These are phyloP conservation scores for Catamblyrhynchus diadema DNA, from an alignment of 2,797 vertebrate genomes.

Conservation along the genomic window DNA sequence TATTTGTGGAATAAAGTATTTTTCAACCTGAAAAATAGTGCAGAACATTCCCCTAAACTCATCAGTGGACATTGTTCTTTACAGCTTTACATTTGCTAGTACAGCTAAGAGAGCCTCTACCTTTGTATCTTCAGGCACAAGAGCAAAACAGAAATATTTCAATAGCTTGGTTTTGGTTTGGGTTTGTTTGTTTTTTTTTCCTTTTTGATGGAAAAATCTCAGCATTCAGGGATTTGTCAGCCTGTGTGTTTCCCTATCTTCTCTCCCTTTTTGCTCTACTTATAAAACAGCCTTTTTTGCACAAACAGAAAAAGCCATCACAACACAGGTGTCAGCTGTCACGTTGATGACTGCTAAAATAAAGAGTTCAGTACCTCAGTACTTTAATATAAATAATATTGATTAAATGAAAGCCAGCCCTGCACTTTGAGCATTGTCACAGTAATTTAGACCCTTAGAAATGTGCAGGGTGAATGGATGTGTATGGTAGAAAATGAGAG, in stretches of 20 bases:
- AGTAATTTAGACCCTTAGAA: neutral
- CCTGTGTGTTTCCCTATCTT: neutral
- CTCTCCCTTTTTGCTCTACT: neutral
- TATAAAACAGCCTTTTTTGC: neutral
- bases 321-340: fast-evolving
- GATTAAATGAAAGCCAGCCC: neutral
- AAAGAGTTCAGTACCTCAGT: neutral
- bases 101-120: neutral
- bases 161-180: neutral
- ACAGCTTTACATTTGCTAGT: neutral
- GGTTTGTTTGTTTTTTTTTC: fast-evolving
- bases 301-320: neutral
- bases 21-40: neutral
- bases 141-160: neutral
- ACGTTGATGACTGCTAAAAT: neutral
- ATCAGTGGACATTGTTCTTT: neutral
- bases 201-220: neutral
- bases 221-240: neutral
- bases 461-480: neutral
- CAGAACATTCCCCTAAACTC: neutral
- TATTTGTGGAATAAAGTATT: neutral
- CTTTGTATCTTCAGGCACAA: neutral
- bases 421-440: neutral
- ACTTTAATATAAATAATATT: neutral
- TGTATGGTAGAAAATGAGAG: neutral